Conservation (phyloP, 2,797 vertebrate species). For the Lerista edwardsae region DNA sequence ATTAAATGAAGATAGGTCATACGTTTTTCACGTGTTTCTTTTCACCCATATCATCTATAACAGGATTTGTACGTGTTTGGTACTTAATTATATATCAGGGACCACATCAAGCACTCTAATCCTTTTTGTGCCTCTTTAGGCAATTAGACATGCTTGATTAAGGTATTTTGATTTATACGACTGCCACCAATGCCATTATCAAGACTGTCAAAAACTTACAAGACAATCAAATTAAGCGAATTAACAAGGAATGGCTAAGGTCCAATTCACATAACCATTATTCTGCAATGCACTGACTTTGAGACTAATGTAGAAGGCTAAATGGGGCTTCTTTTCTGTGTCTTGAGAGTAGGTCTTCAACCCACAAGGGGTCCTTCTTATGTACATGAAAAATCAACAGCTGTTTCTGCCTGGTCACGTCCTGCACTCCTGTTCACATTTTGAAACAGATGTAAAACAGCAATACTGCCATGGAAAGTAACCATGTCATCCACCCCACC, state of each 20-base stretch:
- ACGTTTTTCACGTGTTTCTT: slow-evolving; percentile 70
- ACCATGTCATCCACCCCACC: not conserved
- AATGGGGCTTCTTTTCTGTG: too few species aligned
- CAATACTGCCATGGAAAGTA: not conserved
- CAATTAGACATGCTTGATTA: not conserved
- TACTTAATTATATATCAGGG: slow-evolving; percentile 79
- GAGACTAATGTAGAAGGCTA: not conserved
- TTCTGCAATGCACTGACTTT: not conserved
- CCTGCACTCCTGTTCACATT: not conserved
- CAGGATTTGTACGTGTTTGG: slow-evolving; percentile 77
- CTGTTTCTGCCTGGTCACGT: too few species aligned
- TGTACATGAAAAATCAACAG: not conserved
- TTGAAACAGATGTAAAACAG: not conserved
- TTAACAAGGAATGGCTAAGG: slow-evolving; percentile 5
- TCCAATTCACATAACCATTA: not conserved
- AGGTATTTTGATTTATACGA: not conserved
- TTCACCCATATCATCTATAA: slow-evolving; percentile 79
- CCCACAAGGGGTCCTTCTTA: not conserved
- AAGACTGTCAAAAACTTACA: not conserved
- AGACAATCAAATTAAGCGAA: not conserved
- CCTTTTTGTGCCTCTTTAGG: slow-evolving; percentile 46
- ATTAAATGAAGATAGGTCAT: slow-evolving; percentile 78
- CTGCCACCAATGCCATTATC: slow-evolving; percentile 1
- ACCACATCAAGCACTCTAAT: slow-evolving; percentile 71
- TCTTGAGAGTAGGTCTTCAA: not conserved